A percentile compares a stretch with the other conserved stretches of the same genome.
phyloP scores from a whole-genome alignment of 2,113 vertebrate species.

The Corydoras sp. region DNA sequence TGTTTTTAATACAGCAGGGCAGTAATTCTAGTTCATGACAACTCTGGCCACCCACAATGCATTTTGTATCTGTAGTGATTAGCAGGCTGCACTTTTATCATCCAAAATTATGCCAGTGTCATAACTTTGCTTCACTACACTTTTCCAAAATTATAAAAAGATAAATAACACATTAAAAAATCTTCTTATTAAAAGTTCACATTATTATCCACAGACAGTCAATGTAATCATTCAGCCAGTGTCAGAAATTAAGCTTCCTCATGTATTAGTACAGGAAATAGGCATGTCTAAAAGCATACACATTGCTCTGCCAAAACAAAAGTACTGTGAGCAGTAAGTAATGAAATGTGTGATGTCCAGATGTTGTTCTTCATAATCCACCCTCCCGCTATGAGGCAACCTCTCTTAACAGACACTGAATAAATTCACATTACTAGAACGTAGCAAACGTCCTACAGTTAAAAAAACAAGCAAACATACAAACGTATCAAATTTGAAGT shows the following conservation, averaged over 20 bases:
- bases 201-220: no score
- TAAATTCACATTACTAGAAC: conserved; percentile 18
- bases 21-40: no score
- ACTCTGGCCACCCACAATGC: neutral
- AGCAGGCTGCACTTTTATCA: no score
- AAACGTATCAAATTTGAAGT: neutral
- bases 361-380: conserved; percentile 36
- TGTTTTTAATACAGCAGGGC: no score
- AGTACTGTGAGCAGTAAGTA: conserved; percentile 21
- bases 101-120: no score
- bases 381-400: conserved; percentile 4
- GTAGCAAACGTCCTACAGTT: conserved; percentile 7
- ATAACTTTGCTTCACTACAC: no score
- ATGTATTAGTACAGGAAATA: conserved; percentile 11
- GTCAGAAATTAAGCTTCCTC: no score
- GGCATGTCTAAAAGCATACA: conserved; percentile 15
- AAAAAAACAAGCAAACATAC: conserved; percentile 10
- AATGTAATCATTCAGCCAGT: no score
- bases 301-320: conserved; percentile 10
- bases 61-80: neutral
- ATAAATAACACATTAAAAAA: no score
- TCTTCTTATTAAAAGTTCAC: no score
- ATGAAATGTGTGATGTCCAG: conserved; percentile 23
- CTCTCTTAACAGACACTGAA: neutral
- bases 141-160: no score